Percentiles rank a stretch among this genome's conserved stretches.
These are phyloP conservation scores for Morbakka virulenta DNA, from an alignment of 30 jellyfish, hydroid and myxozoan species.

Conservation along the genomic window DNA sequence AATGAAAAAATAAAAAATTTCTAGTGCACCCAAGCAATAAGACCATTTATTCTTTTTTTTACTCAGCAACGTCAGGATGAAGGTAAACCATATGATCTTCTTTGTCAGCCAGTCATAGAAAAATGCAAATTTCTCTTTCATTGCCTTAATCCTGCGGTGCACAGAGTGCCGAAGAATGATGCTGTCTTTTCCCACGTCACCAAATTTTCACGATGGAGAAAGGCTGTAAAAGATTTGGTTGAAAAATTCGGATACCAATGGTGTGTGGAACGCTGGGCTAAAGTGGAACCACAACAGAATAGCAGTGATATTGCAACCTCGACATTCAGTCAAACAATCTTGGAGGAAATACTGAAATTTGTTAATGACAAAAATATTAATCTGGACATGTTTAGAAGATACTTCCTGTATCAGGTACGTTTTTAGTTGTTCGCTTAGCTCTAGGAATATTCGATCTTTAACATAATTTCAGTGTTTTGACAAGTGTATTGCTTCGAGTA, in stretches of 20 bases:
- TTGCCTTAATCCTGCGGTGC: conserved; percentile 71
- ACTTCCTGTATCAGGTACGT: conserved; percentile 76
- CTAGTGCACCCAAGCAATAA: too few species aligned
- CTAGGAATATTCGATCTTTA: too few species aligned
- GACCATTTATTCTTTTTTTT: background rate
- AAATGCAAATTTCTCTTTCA: conserved; percentile 67
- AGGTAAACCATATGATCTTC: conserved; percentile 46
- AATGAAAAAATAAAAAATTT: too few species aligned
- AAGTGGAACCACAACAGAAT: background rate
- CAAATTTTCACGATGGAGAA: conserved; percentile 40
- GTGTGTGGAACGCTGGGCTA: conserved; percentile 67
- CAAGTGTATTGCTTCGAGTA: too few species aligned
- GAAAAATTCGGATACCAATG: conserved; percentile 41
- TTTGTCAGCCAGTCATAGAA: conserved; percentile 66
- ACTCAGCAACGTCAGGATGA: conserved; percentile 51
- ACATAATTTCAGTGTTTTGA: too few species aligned
- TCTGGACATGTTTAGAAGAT: conserved; percentile 68
- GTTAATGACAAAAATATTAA: conserved; percentile 56
- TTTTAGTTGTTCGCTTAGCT: background rate
- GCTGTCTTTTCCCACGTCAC: background rate
- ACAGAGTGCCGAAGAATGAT: conserved; percentile 12
- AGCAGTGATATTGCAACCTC: conserved; percentile 10
- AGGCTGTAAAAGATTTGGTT: conserved; percentile 39
- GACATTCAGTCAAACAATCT: conserved; percentile 8
- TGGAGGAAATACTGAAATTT: conserved; percentile 59